phyloP scores from a whole-genome alignment of 2,797 vertebrate species.

The Orestias chungarensis region DNA sequence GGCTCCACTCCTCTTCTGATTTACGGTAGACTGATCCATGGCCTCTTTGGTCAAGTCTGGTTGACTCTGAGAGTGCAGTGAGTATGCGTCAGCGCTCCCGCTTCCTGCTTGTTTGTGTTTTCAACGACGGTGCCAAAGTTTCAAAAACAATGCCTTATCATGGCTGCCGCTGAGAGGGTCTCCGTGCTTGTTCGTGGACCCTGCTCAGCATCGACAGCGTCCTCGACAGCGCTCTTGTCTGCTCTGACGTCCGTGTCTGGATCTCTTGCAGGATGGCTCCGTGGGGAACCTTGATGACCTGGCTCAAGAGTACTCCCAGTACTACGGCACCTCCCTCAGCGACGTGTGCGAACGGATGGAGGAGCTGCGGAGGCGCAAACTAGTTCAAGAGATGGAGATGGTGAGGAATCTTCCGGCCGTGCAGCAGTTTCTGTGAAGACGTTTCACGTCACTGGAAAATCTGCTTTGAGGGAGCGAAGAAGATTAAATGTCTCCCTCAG shows the following conservation, averaged over 20 bases:
- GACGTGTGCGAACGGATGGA: conserved; percentile 97
- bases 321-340: conserved; percentile 91
- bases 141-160: conserved; percentile 51
- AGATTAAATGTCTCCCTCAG: background rate
- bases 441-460: background rate
- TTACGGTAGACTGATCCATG: conserved; percentile 51
- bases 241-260: conserved; percentile 9
- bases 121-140: conserved; percentile 12
- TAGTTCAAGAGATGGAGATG: conserved; percentile 88
- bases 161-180: conserved; percentile 26
- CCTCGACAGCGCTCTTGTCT: too few relatives aligned
- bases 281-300: conserved; percentile 92
- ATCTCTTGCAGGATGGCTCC: conserved; percentile 87
- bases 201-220: conserved; percentile 5
- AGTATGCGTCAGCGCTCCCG: conserved; percentile 64
- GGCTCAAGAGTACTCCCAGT: conserved; percentile 92
- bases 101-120: conserved; percentile 46
- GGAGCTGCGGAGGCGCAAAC: conserved; percentile 89
- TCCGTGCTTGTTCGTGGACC: conserved; percentile 31
- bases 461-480: background rate
- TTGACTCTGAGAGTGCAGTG: conserved; percentile 32
- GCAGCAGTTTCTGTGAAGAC: too few relatives aligned
- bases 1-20: conserved; percentile 39
- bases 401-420: conserved; percentile 63
- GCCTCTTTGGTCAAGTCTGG: conserved; percentile 48